Percentiles rank a stretch among this genome's conserved stretches.
These are phyloP conservation scores for Oreochromis grahami DNA, from an alignment of 2,797 vertebrate genomes.

Conservation along the genomic window DNA sequence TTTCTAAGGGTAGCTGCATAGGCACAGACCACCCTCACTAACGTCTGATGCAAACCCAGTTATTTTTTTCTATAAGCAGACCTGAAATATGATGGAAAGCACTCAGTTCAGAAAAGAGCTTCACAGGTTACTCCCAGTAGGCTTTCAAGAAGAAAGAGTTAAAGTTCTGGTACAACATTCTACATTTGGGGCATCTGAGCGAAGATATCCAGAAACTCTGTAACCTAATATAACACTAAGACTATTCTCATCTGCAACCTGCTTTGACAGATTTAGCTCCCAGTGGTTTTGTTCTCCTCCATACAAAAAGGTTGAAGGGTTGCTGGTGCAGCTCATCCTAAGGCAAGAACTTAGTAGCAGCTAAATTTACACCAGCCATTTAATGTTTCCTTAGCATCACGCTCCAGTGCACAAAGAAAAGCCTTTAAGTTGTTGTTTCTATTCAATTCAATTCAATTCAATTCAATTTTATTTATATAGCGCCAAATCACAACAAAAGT, in stretches of 20 bases:
- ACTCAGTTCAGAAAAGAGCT: background rate
- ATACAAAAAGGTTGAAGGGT: background rate
- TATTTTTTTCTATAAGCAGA: background rate
- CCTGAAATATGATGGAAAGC: background rate
- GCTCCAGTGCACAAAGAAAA: background rate
- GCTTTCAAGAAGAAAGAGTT: accelerated
- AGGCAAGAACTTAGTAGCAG: too few species aligned
- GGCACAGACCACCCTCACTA: background rate
- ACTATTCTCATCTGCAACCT: accelerated
- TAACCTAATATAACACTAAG: background rate
- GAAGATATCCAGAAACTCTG: background rate
- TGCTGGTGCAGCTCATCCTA: too few species aligned
- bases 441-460: too few species aligned
- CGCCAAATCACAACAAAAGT: too few species aligned
- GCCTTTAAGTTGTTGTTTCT: accelerated
- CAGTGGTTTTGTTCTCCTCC: background rate
- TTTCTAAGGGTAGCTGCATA: background rate
- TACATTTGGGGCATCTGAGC: background rate
- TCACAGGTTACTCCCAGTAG: accelerated
- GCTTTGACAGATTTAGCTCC: background rate
- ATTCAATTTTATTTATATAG: too few species aligned
- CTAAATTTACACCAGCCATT: too few species aligned
- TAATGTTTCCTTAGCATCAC: background rate
- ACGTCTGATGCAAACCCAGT: background rate
- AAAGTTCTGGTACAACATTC: background rate